Percentiles rank a stretch among this genome's conserved stretches.
phyloP scores from a whole-genome alignment of 2,888 invertebrate genomes.

The Dugesia japonica region DNA sequence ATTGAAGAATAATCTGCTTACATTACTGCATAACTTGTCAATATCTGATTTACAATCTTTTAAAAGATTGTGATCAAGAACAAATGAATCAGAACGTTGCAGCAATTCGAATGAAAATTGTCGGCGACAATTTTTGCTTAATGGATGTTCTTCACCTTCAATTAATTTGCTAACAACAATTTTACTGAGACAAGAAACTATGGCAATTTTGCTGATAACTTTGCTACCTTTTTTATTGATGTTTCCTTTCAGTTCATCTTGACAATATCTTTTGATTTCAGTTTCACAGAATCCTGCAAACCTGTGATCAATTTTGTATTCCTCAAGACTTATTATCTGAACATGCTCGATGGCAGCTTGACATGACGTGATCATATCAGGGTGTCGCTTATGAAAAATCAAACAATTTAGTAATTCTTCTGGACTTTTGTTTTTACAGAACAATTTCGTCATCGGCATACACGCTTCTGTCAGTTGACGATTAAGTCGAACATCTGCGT shows the following conservation, averaged over 20 bases:
- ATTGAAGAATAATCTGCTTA: constrained; percentile 25
- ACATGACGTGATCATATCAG: not conserved
- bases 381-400: not conserved
- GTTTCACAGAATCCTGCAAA: not conserved
- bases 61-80: constrained; percentile 50
- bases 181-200: constrained; percentile 1
- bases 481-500: not conserved
- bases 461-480: not conserved
- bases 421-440: not conserved
- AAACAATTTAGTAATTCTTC: not conserved
- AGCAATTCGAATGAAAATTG: constrained; percentile 76
- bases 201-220: not conserved
- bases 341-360: constrained; percentile 12
- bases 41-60: constrained; percentile 40
- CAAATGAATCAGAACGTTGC: constrained; percentile 71
- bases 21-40: constrained; percentile 38
- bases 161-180: not conserved
- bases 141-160: not conserved
- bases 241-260: not conserved
- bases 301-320: not conserved
- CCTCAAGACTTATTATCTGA: not conserved
- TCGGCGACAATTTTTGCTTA: constrained; percentile 57
- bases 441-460: constrained; percentile 14
- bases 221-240: not conserved
- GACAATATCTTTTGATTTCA: not conserved